Evolutionary conservation across 2,888 invertebrate genomes (phyloP).

Genomic region (Drosophila pegasa): DNA sequence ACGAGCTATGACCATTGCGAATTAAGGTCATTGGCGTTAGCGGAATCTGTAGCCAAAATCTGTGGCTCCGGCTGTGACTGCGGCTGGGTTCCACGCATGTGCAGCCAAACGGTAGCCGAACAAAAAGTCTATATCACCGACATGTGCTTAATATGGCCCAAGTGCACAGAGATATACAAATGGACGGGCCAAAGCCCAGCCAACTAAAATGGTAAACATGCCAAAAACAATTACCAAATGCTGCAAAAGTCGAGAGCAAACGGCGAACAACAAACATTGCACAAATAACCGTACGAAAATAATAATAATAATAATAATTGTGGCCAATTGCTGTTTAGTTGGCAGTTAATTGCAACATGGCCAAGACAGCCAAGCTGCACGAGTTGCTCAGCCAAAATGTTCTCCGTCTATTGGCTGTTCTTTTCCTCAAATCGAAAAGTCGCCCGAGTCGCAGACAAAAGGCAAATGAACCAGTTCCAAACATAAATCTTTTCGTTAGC

Average conservation of each 20-base stretch:
- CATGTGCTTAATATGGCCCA: constrained; percentile 65
- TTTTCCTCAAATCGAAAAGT: constrained; percentile 36
- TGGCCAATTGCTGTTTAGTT: constrained; percentile 81
- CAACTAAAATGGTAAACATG: constrained; percentile 76
- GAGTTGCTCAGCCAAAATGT: constrained; percentile 35
- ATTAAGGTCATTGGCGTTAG: constrained; percentile 73
- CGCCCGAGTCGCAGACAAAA: constrained; percentile 8
- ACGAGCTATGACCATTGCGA: constrained; percentile 67
- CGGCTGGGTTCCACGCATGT: constrained; percentile 21
- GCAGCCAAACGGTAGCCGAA: constrained; percentile 60
- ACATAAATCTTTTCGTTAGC: background rate
- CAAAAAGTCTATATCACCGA: constrained; percentile 46
- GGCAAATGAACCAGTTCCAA: constrained; percentile 39
- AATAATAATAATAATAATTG: constrained; percentile 80
- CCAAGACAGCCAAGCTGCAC: constrained; percentile 55
- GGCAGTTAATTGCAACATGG: constrained; percentile 81
- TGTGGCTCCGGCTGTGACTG: constrained; percentile 1
- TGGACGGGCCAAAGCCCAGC: constrained; percentile 53
- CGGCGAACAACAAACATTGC: constrained; percentile 33
- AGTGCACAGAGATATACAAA: constrained; percentile 55
- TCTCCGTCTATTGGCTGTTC: constrained; percentile 32
- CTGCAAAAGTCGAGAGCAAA: constrained; percentile 42
- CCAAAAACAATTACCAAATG: constrained; percentile 79
- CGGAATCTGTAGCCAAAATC: constrained; percentile 31
- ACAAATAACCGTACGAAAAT: constrained; percentile 64